These are phyloP conservation scores for Uria aalge DNA, from an alignment of 2,113 vertebrate species.

Conservation along the genomic window DNA sequence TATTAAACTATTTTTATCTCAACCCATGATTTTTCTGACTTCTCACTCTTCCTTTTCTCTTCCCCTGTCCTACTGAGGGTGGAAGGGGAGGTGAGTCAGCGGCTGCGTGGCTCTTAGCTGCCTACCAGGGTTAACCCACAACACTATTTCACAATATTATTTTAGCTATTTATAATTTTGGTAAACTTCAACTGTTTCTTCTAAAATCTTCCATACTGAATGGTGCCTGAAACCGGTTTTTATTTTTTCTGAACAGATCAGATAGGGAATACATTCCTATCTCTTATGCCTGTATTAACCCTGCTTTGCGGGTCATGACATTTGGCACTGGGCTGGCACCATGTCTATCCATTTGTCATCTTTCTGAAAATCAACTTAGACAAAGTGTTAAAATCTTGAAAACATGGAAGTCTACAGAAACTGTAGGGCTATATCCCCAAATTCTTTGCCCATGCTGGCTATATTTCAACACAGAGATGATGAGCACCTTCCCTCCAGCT, in stretches of 20 bases:
- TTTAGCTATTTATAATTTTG: neutral
- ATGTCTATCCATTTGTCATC: neutral
- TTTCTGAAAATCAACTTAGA: neutral
- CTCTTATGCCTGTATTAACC: neutral
- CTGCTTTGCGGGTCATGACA: neutral
- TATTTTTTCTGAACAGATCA: neutral
- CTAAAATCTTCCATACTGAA: neutral
- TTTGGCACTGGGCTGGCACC: neutral
- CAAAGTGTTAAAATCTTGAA: neutral
- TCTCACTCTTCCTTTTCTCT: neutral
- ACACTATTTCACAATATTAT: neutral
- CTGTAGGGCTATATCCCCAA: neutral
- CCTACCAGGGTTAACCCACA: rapidly evolving
- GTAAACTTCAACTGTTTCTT: neutral
- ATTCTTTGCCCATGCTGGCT: neutral
- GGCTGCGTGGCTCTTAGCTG: neutral
- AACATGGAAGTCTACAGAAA: neutral
- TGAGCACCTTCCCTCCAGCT: neutral
- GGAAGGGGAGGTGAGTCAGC: neutral
- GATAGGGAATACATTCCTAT: neutral
- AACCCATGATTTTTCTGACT: neutral
- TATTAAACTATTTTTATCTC: neutral
- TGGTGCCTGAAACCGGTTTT: neutral
- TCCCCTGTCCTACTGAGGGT: neutral
- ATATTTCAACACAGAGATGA: neutral